Base-by-base conservation (phyloP, 1,140 invertebrate species). In the Alviniconcha marisindica region DNA sequence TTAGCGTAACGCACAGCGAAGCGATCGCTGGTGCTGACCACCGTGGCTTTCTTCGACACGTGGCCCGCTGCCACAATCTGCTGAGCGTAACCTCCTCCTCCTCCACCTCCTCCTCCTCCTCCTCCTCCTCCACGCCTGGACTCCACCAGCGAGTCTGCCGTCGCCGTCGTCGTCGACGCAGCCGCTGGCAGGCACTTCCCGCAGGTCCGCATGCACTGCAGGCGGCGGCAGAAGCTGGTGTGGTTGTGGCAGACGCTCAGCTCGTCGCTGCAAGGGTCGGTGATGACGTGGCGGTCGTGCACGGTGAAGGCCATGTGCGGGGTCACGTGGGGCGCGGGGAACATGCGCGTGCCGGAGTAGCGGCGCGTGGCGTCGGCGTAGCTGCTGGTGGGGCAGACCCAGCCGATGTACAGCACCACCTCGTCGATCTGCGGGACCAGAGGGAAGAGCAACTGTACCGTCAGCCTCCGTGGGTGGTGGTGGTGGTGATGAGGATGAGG, bases 161-260 rank as follows among this genome's bases (percentile, higher is more conserved):
- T 21, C 14, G 66, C 42, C 36, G 40, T 48, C 18, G 44, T 48
- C 44, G 24, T 4, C 21, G 5, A 7, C 2, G 40, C 24, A 2
- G 1, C 73, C 10, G 48, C 51, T 0, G 69, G 71, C 18, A 76
- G 44, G 54, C 81, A 82, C 71, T 74, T 56, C 31, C 71, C 73
- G n/a, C 69, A 82, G 40, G 77, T 80, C 31, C 60, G 18, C 77
- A 80, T 80, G 77, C 77, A 80, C 33, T 80, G 77, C n/a, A 80
- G 56, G 21, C 40, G 51, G 10, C 48, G 31, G 77, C 77, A 80
- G 77, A 80, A 80, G 56, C 56, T 42, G 38, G 77, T 28, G 56
- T 80, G 77, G 31, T 60, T 31, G 77, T 80, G 77, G 56, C 77
- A 80, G 31, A 40, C 36, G 77, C 54, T 24, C 18, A 80, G 77